Evolutionary conservation across 2,888 invertebrate species (phyloP), one percentile per base, ranked within the genome.

Genomic region (Exocentrus adspersus): DNA sequence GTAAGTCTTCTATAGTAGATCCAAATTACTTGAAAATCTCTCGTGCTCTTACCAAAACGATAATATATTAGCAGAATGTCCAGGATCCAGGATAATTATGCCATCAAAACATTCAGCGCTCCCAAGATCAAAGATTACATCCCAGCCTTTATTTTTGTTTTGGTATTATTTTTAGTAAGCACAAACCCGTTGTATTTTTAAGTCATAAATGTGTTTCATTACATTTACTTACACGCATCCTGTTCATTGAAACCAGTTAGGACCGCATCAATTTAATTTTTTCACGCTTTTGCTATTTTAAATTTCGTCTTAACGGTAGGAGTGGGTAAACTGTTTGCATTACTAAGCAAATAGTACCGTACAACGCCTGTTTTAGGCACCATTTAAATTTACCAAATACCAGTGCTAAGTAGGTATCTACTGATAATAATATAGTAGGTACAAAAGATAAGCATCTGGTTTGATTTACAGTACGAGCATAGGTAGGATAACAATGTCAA

Each of bases 121-220:
- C n/a, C 12, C 41, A 42, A 53, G 53, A 53, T 53, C 53, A 41
- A 53, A 42, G 41, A 53, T 53, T 53, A 53, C 20, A 32, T 48
- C 5, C 37, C 41, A 5, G 4, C 7, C 24, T 21, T 14, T 14
- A 46, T 46, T 14, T 46, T 46, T 21, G 21, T 46, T 46, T 46
- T 32, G 10, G 32, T 10, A 37, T 37, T 37, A 37, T 37, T 37
- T 37, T 37, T 37, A 37, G 37, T 37, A 24, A 7, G 37, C n/a
- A 37, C 37, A 37, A 37, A n/a, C 12, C n/a, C 37, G 37, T n/a
- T 37, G 37, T 37, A 37, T 37, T 43, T 43, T 48, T 48, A 21
- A 48, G 12, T 48, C 14, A 10, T 21, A 20, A n/a, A 21, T 30
- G 12, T 28, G 10, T 9, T 50, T 17, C 2, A 12, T 19, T 20